Base-by-base conservation (phyloP, 2,113 vertebrate species). In the Leptosomus discolor region DNA sequence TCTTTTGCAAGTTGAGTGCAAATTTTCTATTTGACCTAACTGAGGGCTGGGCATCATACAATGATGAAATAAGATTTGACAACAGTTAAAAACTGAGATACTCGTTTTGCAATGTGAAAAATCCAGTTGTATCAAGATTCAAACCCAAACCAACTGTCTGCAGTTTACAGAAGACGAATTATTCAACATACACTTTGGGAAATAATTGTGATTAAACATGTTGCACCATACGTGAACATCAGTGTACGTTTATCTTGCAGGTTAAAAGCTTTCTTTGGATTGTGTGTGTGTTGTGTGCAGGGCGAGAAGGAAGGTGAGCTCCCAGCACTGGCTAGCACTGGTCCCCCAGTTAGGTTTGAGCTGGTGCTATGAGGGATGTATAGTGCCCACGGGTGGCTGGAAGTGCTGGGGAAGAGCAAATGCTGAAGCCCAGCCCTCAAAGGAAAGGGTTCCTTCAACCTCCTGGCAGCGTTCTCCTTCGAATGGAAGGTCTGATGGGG, bases 201-300 rank as follows among this genome's bases (percentile, higher is more conserved):
- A 75, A 60, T 30, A 9, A 12, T 27, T 19, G 3, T 1, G 1
- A 29, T 39, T 18, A 11, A n/a, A 22, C 39, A 17, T 16, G 32
- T 54, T 24, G 69, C 23, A 30, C 58, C 22, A 2, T 23, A 34
- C 18, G 1, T 7, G 43, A 45, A 27, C 36, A 9, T 11, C 1
- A 22, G 29, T 6, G 23, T 37, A 8, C 24, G 4, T 22, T 32
- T 39, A 16, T 15, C 22, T 46, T 30, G 1, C 5, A 27, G n/a
- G 43, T 19, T 68, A 3, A 46, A 46, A 19, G 3, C 75, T 41
- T 12, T 15, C 32, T 2, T 4, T 13, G 41, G n/a, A 3, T 15
- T 4, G 39, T 12, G 1, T 8, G 41, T 36, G 30, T 15, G n/a
- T 16, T n/a, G 1, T 1, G 7, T 5, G 1, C 5, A 8, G 56